Conservation (phyloP, 2,888 invertebrate species). For the Eustalomyia histrio region DNA sequence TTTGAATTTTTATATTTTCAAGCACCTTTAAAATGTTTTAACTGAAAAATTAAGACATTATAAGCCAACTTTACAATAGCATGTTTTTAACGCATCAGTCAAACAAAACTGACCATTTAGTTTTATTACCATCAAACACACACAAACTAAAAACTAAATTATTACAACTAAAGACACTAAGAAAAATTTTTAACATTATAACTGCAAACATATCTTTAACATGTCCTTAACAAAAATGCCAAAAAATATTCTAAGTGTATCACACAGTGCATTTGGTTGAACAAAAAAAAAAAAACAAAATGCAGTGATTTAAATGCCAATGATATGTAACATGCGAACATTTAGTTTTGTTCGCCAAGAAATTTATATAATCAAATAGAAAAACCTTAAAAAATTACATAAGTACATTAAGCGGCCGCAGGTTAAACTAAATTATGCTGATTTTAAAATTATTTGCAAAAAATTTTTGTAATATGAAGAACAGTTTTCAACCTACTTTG, state of each 20-base stretch:
- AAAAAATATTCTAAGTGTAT: constrained; percentile 1
- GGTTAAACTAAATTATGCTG: too few species aligned
- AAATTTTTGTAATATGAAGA: too few species aligned
- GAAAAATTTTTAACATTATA: not conserved
- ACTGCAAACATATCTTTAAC: too few species aligned
- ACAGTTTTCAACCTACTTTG: too few species aligned
- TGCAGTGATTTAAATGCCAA: constrained; percentile 40
- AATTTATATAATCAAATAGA: not conserved
- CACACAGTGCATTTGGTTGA: not conserved
- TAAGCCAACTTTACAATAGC: constrained; percentile 31
- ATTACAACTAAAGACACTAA: not conserved
- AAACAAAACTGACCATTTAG: constrained; percentile 25
- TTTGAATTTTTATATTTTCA: not conserved
- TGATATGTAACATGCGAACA: constrained; percentile 31
- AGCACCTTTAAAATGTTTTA: too few species aligned
- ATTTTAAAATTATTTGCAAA: too few species aligned
- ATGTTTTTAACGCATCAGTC: constrained; percentile 47
- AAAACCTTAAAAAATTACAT: constrained; percentile 1
- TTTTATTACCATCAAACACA: constrained; percentile 19
- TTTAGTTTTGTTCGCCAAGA: constrained; percentile 9
- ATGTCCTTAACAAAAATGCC: too few species aligned
- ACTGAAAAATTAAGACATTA: constrained; percentile 58
- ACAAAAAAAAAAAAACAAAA: not conserved
- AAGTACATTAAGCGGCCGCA: not conserved
- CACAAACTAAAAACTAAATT: not conserved